phyloP scores from a whole-genome alignment of 2,888 invertebrate genomes.

The Microctonus brassicae region DNA sequence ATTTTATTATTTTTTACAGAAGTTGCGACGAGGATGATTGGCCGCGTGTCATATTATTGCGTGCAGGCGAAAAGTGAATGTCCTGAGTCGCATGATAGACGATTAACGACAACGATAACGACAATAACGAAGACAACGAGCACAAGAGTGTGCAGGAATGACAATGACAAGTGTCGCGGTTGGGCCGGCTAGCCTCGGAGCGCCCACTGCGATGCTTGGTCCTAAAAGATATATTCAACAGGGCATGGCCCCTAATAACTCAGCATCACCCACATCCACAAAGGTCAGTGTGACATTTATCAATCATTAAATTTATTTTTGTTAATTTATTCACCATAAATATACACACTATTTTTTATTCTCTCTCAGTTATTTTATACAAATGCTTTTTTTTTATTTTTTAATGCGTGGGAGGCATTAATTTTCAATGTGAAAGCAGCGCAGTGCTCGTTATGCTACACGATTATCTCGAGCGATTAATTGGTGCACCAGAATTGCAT shows the following conservation, averaged over 20 bases:
- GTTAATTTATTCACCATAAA: not conserved
- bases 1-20: slow-evolving; percentile 23
- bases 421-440: slow-evolving; percentile 44
- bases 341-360: too few relatives aligned
- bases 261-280: slow-evolving; percentile 56
- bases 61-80: slow-evolving; percentile 13
- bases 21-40: slow-evolving; percentile 31
- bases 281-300: slow-evolving; percentile 54
- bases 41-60: slow-evolving; percentile 9
- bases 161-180: slow-evolving; percentile 69
- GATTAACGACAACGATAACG: slow-evolving; percentile 17
- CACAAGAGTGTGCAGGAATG: slow-evolving; percentile 64
- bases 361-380: too few relatives aligned
- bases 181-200: slow-evolving; percentile 67
- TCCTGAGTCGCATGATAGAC: slow-evolving; percentile 18
- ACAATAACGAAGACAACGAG: slow-evolving; percentile 47
- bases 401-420: not conserved
- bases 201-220: slow-evolving; percentile 62
- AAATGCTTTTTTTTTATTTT: too few relatives aligned
- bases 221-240: slow-evolving; percentile 65
- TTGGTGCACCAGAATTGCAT: slow-evolving; percentile 39
- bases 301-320: not conserved
- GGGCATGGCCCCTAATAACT: slow-evolving; percentile 53
- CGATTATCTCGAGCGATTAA: slow-evolving; percentile 48
- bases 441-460: slow-evolving; percentile 41